Evolutionary conservation across 2,797 vertebrate species (phyloP).

Genomic region (Prionace glauca): DNA sequence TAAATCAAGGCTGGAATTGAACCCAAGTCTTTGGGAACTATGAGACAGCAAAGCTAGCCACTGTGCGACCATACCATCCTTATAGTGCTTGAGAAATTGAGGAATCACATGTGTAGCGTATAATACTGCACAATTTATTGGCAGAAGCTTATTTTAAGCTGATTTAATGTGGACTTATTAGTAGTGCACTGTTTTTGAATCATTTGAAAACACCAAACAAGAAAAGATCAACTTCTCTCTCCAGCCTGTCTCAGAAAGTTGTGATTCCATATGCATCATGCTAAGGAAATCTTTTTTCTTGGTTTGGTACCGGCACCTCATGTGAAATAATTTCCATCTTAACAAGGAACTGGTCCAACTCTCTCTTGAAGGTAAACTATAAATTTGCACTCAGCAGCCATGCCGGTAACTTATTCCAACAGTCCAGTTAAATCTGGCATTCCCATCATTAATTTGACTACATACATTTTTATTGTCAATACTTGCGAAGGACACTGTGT

Average conservation of each 20-base stretch:
- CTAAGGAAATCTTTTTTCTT: not conserved
- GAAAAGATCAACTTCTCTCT: not conserved
- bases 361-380: not conserved
- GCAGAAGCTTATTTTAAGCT: not conserved
- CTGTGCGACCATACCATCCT: too few species aligned
- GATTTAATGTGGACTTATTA: not conserved
- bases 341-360: not conserved
- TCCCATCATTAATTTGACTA: not conserved
- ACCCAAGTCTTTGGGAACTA: too few species aligned
- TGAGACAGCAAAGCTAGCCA: too few species aligned
- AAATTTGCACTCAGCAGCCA: not conserved
- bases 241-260: not conserved
- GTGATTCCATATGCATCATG: not conserved
- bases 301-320: not conserved
- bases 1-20: too few species aligned
- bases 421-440: not conserved
- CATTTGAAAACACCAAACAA: not conserved
- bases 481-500: not conserved
- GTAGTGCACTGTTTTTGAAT: not conserved
- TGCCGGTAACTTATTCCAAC: not conserved
- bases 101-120: too few species aligned
- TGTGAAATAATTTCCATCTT: not conserved
- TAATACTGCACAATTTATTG: not conserved
- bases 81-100: not conserved
- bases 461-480: not conserved